A percentile compares a stretch with the other conserved stretches of the same genome.
phyloP scores from a whole-genome alignment of 2,888 invertebrate species.

The Callyntrura sp. region DNA sequence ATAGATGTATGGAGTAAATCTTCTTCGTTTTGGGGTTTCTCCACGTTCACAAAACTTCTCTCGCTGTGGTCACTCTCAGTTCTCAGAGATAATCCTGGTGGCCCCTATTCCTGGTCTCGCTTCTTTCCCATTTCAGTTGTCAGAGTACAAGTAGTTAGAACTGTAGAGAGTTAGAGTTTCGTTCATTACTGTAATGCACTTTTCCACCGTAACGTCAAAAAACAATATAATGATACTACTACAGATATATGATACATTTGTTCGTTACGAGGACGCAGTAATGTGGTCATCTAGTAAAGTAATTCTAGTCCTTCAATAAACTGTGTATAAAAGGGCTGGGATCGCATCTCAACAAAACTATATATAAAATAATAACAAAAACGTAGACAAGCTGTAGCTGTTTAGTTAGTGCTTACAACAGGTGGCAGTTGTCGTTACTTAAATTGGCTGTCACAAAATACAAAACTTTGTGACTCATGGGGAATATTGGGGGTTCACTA shows the following conservation, averaged over 20 bases:
- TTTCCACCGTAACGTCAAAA: background rate
- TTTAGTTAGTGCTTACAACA: background rate
- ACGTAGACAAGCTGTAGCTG: slow-evolving; percentile 10
- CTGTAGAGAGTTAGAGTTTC: background rate
- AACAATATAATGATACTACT: no score
- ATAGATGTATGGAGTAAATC: slow-evolving; percentile 2
- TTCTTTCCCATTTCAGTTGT: background rate
- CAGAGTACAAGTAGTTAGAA: background rate
- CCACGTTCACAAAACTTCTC: background rate
- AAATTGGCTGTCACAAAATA: slow-evolving; percentile 24
- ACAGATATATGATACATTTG: no score
- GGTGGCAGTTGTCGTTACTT: slow-evolving; percentile 44
- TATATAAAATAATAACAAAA: no score
- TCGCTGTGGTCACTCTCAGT: no score
- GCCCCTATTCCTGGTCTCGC: no score
- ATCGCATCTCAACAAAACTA: background rate
- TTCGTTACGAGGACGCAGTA: background rate
- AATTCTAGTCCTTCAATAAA: slow-evolving; percentile 46
- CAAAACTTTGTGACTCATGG: slow-evolving; percentile 11
- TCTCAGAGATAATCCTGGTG: no score
- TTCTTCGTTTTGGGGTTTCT: slow-evolving; percentile 5
- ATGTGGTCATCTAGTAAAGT: background rate
- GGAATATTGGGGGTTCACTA: slow-evolving; percentile 54
- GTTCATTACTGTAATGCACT: slow-evolving; percentile 19
- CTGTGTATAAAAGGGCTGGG: slow-evolving; percentile 11